These are phyloP conservation scores for Habropoda laboriosa DNA, from an alignment of 1,140 invertebrate species.

Conservation along the genomic window DNA sequence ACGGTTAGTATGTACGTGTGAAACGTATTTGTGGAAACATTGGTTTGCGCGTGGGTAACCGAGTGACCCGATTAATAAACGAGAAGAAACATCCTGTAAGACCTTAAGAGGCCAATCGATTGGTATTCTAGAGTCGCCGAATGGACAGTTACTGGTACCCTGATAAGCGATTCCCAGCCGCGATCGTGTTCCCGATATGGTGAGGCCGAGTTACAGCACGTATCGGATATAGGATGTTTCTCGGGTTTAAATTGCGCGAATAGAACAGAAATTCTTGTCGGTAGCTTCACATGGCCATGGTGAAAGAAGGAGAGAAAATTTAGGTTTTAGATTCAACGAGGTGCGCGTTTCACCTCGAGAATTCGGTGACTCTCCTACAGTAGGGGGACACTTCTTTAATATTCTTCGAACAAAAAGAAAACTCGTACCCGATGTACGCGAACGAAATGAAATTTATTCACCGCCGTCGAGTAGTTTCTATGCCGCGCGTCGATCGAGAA, in stretches of 20 bases:
- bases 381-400: conserved; percentile 48
- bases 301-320: conserved; percentile 61
- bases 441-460: conserved; percentile 2
- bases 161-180: conserved; percentile 71
- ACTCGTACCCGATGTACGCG: not conserved
- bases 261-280: conserved; percentile 7
- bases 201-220: conserved; percentile 54
- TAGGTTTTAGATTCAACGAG: conserved; percentile 57
- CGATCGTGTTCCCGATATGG: conserved; percentile 69
- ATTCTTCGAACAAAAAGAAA: conserved; percentile 59
- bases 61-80: conserved; percentile 76
- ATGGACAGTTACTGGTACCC: conserved; percentile 66
- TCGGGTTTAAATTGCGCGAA: conserved; percentile 40
- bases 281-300: conserved; percentile 12
- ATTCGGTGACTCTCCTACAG: conserved; percentile 61
- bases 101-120: conserved; percentile 68
- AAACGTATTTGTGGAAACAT: conserved; percentile 36
- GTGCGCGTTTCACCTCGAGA: conserved; percentile 63
- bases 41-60: conserved; percentile 60
- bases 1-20: not conserved
- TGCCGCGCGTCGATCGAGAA: too few species aligned
- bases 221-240: conserved; percentile 39
- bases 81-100: conserved; percentile 67
- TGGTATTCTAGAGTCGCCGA: conserved; percentile 71
- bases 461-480: too few species aligned